Evolutionary conservation across 2,797 vertebrate genomes (phyloP).

Genomic region (Pipistrellus nathusii): DNA sequence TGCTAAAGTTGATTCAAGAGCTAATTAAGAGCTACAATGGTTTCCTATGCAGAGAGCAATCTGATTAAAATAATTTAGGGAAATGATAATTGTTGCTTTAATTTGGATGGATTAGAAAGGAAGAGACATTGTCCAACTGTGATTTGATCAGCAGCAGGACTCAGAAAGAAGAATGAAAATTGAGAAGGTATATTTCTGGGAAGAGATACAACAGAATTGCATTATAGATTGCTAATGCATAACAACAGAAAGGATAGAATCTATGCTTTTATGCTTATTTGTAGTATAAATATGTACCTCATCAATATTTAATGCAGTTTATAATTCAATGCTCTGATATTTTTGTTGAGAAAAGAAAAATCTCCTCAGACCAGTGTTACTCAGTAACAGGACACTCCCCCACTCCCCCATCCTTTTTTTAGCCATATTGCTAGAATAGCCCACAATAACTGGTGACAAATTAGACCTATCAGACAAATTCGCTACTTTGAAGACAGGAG

Average conservation of each 20-base stretch:
- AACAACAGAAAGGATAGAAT: not conserved
- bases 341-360: slow-evolving; percentile 3
- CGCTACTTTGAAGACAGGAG: not conserved
- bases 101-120: slow-evolving; percentile 59
- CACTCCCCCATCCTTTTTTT: not conserved
- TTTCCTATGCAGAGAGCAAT: slow-evolving; percentile 56
- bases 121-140: slow-evolving; percentile 40
- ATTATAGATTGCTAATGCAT: not conserved
- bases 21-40: slow-evolving; percentile 53
- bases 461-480: slow-evolving; percentile 11
- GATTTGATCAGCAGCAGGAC: slow-evolving; percentile 52
- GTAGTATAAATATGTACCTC: not conserved
- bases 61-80: slow-evolving; percentile 70
- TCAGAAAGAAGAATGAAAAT: slow-evolving; percentile 16
- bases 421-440: not conserved
- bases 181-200: slow-evolving; percentile 24
- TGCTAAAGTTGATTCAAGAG: slow-evolving; percentile 55
- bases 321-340: not conserved
- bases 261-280: not conserved
- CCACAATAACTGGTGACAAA: slow-evolving; percentile 9
- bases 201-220: slow-evolving; percentile 15
- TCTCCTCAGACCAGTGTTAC: not conserved
- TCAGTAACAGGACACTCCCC: not conserved
- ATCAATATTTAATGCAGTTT: slow-evolving; percentile 25
- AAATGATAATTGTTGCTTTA: slow-evolving; percentile 60